Base-by-base conservation (phyloP, 1,140 invertebrate species). In the Macrobrachium rosenbergii region DNA sequence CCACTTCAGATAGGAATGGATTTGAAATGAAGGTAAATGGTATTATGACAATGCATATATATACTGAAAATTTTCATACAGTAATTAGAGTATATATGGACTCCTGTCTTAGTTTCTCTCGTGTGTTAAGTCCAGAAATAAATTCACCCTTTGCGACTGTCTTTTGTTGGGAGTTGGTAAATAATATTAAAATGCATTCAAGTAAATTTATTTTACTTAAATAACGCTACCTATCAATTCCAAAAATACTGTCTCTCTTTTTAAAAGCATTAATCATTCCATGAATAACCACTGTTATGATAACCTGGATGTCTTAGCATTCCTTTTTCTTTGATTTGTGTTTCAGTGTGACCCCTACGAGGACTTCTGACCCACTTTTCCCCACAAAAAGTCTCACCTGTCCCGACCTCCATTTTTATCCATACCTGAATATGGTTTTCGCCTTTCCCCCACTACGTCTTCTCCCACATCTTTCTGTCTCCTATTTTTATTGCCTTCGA, bases 281-380 rank as follows among this genome's bases (percentile, higher is more conserved):
- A 52, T 52, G 7, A 52, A 10, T 52, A 52, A 52, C 52, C 52
- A 37, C 16, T 80, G 78, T 19, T 63, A 63, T 67, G 60, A 81
- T 67, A 45, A 81, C 37, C n/a, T 45, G 60, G 63, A 21, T 77
- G 45, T 77, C n/a, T 7, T 45, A 19, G 21, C 79, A 81, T 37
- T 64, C 28, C 59, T 45, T 64, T 16, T n/a, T 21, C 63, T 82
- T 69, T 78, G 63, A 63, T 62, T 78, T 84, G 52, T 67, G 11
- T 84, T 84, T 78, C 83, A 84, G 83, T 84, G 76, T 84, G 83
- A 84, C 83, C 83, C 83, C 73, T 84, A 84, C 83, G 83, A 84
- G 83, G 83, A 84, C 83, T 84, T 84, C 83, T 84, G 83, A 84
- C 83, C 75, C 75, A 28, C 59, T 67, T 73, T 43, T 43, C 69